A percentile compares a stretch with the other conserved stretches of the same genome.
Evolutionary conservation across 2,888 invertebrate genomes (phyloP).

Genomic region (Diaprepes abbreviatus): DNA sequence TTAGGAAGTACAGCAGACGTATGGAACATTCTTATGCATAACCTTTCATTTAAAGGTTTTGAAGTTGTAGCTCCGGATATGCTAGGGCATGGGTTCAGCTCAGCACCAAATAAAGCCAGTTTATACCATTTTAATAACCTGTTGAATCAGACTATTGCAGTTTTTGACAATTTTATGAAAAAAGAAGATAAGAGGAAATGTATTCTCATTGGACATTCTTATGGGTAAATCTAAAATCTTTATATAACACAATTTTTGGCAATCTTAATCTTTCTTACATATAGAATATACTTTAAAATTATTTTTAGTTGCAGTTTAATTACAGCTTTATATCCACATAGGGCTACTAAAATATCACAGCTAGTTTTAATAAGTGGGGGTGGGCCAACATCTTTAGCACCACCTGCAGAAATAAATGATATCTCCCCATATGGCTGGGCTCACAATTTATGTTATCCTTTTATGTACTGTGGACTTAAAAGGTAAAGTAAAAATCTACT

Average conservation of each 20-base stretch:
- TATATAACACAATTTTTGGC: conserved; percentile 31
- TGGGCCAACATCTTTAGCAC: conserved; percentile 76
- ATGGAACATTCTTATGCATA: conserved; percentile 73
- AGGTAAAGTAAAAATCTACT: conserved; percentile 60
- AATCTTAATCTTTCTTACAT: too few species aligned
- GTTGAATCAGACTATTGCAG: conserved; percentile 71
- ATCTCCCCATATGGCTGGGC: conserved; percentile 69
- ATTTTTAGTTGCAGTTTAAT: conserved; percentile 74
- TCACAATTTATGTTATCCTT: conserved; percentile 70
- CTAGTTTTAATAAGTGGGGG: conserved; percentile 78
- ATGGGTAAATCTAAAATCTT: conserved; percentile 70
- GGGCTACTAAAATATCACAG: conserved; percentile 72
- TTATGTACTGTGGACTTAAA: conserved; percentile 73
- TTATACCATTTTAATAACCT: conserved; percentile 75
- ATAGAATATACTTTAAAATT: too few species aligned
- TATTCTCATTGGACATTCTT: conserved; percentile 77
- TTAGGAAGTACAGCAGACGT: conserved; percentile 76
- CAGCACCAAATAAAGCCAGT: conserved; percentile 70
- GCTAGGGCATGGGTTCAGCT: conserved; percentile 78
- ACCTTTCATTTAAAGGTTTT: conserved; percentile 72
- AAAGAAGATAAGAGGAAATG: conserved; percentile 68
- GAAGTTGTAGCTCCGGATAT: conserved; percentile 78
- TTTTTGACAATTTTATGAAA: conserved; percentile 75
- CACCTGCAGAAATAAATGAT: conserved; percentile 70
- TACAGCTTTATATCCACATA: conserved; percentile 72